Percentiles rank a stretch among this genome's conserved stretches.
Conservation (phyloP, 2,113 vertebrate genomes). For the Benitochromis conjunctus region DNA sequence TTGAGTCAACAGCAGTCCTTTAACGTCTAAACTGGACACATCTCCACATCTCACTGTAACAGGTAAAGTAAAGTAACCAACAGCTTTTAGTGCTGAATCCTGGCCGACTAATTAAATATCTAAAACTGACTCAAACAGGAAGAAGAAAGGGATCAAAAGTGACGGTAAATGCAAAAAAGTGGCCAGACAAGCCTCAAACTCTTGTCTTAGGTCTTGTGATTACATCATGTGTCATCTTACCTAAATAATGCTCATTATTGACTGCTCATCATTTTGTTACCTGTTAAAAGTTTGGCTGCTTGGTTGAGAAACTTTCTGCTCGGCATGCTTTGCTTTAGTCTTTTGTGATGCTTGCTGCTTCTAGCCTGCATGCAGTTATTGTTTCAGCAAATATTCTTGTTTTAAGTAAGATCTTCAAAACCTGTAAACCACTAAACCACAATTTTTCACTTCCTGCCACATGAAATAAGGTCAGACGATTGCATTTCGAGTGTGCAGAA, state of each 20-base stretch:
- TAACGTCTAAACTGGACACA: neutral
- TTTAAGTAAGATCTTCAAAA: neutral
- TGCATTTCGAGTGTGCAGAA: rapidly evolving
- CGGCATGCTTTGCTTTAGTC: neutral
- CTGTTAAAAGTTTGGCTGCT: neutral
- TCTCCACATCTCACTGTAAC: neutral
- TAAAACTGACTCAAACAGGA: neutral
- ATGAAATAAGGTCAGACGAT: neutral
- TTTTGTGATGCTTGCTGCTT: neutral
- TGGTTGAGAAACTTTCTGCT: neutral
- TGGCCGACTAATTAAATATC: neutral
- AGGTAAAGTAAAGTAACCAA: neutral
- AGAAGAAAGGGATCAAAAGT: neutral
- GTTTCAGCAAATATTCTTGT: neutral
- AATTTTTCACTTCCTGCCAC: neutral
- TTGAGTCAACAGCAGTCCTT: neutral
- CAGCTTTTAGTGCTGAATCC: neutral
- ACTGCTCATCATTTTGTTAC: neutral
- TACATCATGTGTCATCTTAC: neutral
- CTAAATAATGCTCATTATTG: neutral
- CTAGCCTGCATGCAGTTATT: neutral
- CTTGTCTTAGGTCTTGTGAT: neutral
- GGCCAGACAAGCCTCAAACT: neutral
- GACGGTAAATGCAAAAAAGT: neutral
- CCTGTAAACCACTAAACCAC: neutral